Base-by-base conservation (phyloP, 2,113 vertebrate species). In the Pollachius pollachius region DNA sequence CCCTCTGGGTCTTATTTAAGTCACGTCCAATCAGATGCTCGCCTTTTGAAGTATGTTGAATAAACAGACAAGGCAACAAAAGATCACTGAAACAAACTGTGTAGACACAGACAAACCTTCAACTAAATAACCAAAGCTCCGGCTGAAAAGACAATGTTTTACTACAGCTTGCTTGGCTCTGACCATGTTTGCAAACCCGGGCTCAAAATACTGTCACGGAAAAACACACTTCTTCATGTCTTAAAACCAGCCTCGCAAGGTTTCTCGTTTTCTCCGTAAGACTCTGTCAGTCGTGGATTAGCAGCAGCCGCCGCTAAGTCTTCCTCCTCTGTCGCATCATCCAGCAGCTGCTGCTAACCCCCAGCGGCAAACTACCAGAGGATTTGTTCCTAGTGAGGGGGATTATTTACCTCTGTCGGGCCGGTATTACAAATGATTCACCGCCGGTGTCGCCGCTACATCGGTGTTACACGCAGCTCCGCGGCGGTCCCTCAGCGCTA, bases 371-470 rank as follows among this genome's bases (percentile, higher is more conserved):
- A 64, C 71, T 76, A 77, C 68, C 72, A 56, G 77, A 80, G 87
- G 84, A 89, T 90, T 87, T 86, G 79, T 81, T 81, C 84, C 67
- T 34, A 78, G 84, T 16, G 52, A 71, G 72, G 74, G 77, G 85
- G 89, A 91, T 90, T 41, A 41, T 41, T 88, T 87, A 76, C 73
- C 62, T 64, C 73, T 71, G 69, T 82, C 83, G n/a, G 79, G 77
- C 78, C 77, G 79, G 83, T 84, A 85, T 89, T 88, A 86, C 81
- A 86, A 84, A 87, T 88, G 88, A 90, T 89, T 84, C 84, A 75
- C 75, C 84, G 64, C 75, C 81, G 68, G 71, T 78, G 65, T 58
- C 3, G 67, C 79, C 69, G 67, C 77, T 75, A 41, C 79, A 74
- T 84, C 81, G 81, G 37, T 6, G 5, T 86, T 84, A 67, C 74